A percentile compares a stretch with the other conserved stretches of the same genome.
These are phyloP conservation scores for Megatriorchis doriae DNA, from an alignment of 2,113 vertebrate species.

Conservation along the genomic window DNA sequence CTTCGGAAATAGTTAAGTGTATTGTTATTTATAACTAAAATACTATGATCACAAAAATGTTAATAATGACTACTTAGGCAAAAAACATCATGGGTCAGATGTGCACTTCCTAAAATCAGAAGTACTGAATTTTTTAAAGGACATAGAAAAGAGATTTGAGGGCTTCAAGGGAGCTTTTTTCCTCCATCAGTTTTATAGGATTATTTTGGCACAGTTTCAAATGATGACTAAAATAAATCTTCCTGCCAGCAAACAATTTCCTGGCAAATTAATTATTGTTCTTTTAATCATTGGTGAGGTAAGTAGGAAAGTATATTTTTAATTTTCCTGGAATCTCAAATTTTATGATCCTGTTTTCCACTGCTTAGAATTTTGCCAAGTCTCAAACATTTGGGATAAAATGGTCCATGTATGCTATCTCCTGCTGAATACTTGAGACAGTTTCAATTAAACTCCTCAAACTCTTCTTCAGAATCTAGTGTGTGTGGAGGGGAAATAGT, in stretches of 20 bases:
- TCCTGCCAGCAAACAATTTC: not conserved
- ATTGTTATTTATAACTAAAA: not conserved
- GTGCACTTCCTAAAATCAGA: not conserved
- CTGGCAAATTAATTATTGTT: not conserved
- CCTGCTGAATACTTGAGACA: not conserved
- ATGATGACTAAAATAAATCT: not conserved
- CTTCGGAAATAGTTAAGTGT: not conserved
- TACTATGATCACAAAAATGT: not conserved
- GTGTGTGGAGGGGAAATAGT: accelerated
- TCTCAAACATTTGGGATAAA: not conserved
- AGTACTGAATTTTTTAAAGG: not conserved
- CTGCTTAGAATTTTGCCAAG: not conserved
- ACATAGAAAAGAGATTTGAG: not conserved
- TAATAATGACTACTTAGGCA: not conserved
- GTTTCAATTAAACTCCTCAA: not conserved
- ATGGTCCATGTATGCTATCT: not conserved
- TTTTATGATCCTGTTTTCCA: not conserved
- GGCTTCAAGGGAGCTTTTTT: not conserved
- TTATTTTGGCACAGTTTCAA: not conserved
- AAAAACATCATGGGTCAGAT: not conserved
- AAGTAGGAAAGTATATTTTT: not conserved
- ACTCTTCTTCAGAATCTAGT: not conserved
- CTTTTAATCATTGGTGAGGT: not conserved
- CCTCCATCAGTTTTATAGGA: not conserved
- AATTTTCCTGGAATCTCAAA: not conserved